A percentile compares a stretch with the other conserved stretches of the same genome.
phyloP scores from a whole-genome alignment of 2,113 vertebrate genomes.

The Oriolus oriolus region DNA sequence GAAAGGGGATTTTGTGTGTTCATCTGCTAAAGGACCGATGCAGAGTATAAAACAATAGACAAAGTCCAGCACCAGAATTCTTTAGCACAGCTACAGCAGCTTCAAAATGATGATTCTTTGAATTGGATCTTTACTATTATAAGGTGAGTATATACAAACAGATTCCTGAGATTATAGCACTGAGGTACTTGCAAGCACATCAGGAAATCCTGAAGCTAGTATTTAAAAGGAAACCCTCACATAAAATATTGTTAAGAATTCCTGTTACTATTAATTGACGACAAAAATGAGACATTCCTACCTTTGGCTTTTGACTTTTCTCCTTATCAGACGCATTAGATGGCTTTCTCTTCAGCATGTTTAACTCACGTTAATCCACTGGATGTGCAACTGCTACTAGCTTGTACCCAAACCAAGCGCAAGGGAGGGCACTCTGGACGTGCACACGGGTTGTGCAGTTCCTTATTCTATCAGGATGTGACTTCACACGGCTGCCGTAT shows the following conservation, averaged over 20 bases:
- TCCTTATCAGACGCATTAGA: constrained; percentile 83
- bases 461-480: constrained; percentile 73
- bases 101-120: neutral
- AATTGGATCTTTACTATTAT: neutral
- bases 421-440: neutral
- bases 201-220: neutral
- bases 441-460: constrained; percentile 26
- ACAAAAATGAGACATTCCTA: constrained; percentile 56
- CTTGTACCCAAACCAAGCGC: neutral
- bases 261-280: neutral
- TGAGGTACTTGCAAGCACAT: neutral
- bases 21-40: neutral
- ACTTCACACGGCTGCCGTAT: constrained; percentile 1
- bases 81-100: neutral
- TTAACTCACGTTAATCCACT: neutral
- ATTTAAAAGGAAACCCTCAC: neutral
- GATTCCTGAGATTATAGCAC: neutral
- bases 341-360: constrained; percentile 84
- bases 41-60: neutral
- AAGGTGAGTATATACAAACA: neutral
- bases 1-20: neutral
- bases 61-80: neutral
- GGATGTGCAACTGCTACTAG: neutral
- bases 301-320: constrained; percentile 84
- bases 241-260: neutral